Evolutionary conservation across 2,113 vertebrate genomes (phyloP), one percentile per base, ranked within the genome.

Genomic region (Butorides virescens): DNA sequence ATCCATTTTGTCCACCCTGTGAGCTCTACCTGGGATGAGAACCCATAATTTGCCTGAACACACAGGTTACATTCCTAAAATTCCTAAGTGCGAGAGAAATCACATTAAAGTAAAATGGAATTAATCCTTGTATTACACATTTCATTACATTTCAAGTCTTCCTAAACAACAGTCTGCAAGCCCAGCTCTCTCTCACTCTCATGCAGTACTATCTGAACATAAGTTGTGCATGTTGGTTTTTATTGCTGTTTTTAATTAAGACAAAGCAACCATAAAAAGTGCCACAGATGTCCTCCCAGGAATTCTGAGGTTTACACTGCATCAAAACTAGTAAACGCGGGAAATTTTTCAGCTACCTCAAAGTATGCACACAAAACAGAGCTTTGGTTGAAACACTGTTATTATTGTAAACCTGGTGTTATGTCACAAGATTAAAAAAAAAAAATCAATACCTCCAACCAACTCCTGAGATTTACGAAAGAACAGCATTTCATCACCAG

Each of bases 151-250:
- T 88, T 83, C 53, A 88, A 52, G 49, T 39, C 55, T 73, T 65
- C 49, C 63, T 61, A 68, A 80, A 16, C 4, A 2, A 52, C 18
- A 44, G 37, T 9, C 65, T 72, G 46, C 25, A 88, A 86, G 46
- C 53, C 34, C 46, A 68, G 42, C n/a, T 74, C 53, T 12, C 37
- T 5, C 21, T 10, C 56, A n/a, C 59, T 70, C 49, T 74, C 44
- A 42, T 39, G 34, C 44, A 88, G 30, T 13, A 46, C 17, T 66
- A 66, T n/a, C 39, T 3, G 2, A 86, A 61, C 19, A 29, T 10
- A 26, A 0, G 0, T 20, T 75, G 25, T 21, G 22, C 2, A 2
- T 13, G 2, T 14, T 80, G 26, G 1, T 34, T 75, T 92, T 63
- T 19, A 81, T 6, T 77, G 21, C 18, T 44, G 11, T 26, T 93